A percentile compares a stretch with the other conserved stretches of the same genome.
Conservation (phyloP, 2,113 vertebrate genomes). For the Phrynosoma platyrhinos region DNA sequence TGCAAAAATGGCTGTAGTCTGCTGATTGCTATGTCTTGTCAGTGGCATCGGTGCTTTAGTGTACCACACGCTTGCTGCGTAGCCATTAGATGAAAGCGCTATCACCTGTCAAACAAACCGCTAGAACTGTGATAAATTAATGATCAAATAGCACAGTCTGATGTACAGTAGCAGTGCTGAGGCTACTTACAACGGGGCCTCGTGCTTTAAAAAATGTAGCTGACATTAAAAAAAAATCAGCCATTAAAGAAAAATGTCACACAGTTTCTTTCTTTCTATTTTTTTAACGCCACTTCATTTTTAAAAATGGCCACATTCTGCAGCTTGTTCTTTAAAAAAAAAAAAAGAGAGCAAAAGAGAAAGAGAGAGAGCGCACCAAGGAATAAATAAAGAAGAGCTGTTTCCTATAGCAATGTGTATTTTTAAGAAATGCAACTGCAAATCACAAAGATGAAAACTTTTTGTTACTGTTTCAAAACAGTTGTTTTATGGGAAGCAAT, state of each 20-base stretch:
- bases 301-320: constrained; percentile 79
- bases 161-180: constrained; percentile 85
- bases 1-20: constrained; percentile 75
- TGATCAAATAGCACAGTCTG: constrained; percentile 91
- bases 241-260: constrained; percentile 84
- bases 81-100: constrained; percentile 90
- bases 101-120: constrained; percentile 97
- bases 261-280: constrained; percentile 50
- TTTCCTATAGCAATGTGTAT: constrained; percentile 30
- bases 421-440: constrained; percentile 51
- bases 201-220: constrained; percentile 84
- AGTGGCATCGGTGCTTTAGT: constrained; percentile 72
- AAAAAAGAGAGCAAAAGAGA: not conserved
- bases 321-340: constrained; percentile 8
- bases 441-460: constrained; percentile 37
- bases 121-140: constrained; percentile 98
- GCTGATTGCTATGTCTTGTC: constrained; percentile 69
- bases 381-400: not conserved
- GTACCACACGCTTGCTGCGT: constrained; percentile 80
- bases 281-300: not conserved
- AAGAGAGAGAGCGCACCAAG: no score
- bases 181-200: constrained; percentile 85
- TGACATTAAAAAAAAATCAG: constrained; percentile 85
- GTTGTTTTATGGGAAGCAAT: constrained; percentile 62
- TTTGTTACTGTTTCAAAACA: constrained; percentile 45